Evolutionary conservation across 2,113 vertebrate species (phyloP).

Genomic region (Leptobrachium ailaonicum): DNA sequence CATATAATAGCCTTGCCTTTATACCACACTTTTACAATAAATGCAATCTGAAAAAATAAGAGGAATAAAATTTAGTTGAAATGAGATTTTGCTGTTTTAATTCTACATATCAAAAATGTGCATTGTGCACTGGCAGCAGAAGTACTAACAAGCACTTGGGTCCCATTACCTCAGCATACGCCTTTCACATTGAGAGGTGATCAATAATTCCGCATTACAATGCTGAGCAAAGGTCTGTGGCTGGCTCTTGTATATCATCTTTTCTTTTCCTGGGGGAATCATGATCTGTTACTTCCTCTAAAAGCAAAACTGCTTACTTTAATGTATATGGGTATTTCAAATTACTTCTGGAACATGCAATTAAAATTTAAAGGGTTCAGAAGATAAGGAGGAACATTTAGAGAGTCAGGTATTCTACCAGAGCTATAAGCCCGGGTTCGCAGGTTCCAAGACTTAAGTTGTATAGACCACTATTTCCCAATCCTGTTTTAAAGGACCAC

Average conservation of each 20-base stretch:
- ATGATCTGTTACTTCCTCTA: neutral
- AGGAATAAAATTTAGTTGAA: conserved; percentile 10
- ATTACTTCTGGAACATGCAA: neutral
- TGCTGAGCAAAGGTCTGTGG: conserved; percentile 7
- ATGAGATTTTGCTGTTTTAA: neutral
- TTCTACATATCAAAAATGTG: conserved; percentile 9
- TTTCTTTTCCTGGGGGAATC: neutral
- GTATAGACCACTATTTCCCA: too few relatives aligned
- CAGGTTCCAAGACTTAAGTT: too few relatives aligned
- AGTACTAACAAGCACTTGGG: neutral
- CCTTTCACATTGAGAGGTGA: conserved; percentile 15
- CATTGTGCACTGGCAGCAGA: conserved; percentile 21
- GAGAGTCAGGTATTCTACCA: neutral
- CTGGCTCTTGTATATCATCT: neutral
- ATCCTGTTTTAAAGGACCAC: too few relatives aligned
- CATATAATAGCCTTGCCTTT: neutral
- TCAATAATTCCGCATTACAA: conserved; percentile 31
- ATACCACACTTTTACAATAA: neutral
- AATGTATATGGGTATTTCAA: neutral
- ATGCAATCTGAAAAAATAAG: conserved; percentile 1
- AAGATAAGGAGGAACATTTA: neutral
- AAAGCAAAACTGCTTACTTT: conserved; percentile 1
- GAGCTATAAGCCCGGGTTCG: too few relatives aligned
- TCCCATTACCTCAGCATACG: conserved; percentile 11
- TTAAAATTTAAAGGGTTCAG: neutral